Conservation (phyloP, 2,113 vertebrate species). For the Oryzias woworae region DNA sequence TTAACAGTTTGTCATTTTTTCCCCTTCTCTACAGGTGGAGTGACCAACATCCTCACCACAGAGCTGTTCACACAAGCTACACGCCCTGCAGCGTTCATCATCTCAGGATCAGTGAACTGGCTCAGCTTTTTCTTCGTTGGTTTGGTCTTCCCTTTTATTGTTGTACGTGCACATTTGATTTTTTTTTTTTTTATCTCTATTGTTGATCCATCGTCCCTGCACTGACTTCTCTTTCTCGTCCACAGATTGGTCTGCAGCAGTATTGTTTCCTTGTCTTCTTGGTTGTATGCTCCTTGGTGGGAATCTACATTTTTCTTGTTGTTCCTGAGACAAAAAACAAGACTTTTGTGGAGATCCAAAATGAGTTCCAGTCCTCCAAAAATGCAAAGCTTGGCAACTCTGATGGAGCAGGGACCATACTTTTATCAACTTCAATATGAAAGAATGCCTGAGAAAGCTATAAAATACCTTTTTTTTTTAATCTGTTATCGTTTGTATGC, state of each 20-base stretch:
- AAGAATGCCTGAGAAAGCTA: background rate
- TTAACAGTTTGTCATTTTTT: constrained; percentile 9
- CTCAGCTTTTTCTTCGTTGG: constrained; percentile 78
- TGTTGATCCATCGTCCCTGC: no score
- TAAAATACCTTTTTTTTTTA: background rate
- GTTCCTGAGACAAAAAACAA: constrained; percentile 92
- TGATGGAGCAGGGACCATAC: constrained; percentile 26
- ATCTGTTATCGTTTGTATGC: background rate
- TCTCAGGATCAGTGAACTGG: constrained; percentile 77
- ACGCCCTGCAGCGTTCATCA: constrained; percentile 76
- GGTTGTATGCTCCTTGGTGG: constrained; percentile 71
- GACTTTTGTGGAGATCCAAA: constrained; percentile 84
- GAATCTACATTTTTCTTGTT: constrained; percentile 78
- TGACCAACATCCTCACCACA: constrained; percentile 79
- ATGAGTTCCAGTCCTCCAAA: constrained; percentile 71
- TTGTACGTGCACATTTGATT: constrained; percentile 63
- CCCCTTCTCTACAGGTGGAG: constrained; percentile 70
- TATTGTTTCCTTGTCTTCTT: constrained; percentile 89
- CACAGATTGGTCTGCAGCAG: constrained; percentile 83
- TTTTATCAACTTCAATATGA: constrained; percentile 48
- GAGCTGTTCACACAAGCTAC: constrained; percentile 81
- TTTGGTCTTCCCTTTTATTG: constrained; percentile 80
- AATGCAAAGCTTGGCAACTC: constrained; percentile 15
- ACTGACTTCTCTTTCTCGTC: background rate
- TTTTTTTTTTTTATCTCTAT: background rate